phyloP scores from a whole-genome alignment of 2,888 invertebrate species.

The Sinotaia quadrata region DNA sequence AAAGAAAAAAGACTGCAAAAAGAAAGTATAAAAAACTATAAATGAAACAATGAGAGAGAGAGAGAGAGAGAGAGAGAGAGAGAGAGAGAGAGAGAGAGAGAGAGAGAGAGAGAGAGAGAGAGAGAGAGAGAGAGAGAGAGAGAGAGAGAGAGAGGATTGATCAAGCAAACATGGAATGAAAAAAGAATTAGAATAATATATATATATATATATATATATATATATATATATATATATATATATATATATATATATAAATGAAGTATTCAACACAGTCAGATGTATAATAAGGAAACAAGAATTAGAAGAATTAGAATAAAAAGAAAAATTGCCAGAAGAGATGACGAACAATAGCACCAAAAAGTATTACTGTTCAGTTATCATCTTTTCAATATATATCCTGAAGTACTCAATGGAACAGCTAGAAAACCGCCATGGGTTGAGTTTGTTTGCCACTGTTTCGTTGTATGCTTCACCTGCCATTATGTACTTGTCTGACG shows the following conservation, averaged over 20 bases:
- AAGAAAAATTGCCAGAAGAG: neutral
- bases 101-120: neutral
- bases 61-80: neutral
- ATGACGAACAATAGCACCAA: too few species aligned
- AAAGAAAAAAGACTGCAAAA: too few species aligned
- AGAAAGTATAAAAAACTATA: too few species aligned
- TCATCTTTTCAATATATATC: constrained; percentile 13
- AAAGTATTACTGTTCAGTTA: constrained; percentile 2
- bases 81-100: neutral
- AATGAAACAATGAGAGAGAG: neutral
- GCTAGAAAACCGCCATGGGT: constrained; percentile 57
- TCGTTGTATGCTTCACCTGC: constrained; percentile 31
- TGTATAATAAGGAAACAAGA: neutral
- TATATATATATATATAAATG: too few species aligned
- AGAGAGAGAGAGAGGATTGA: neutral
- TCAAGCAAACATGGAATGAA: neutral
- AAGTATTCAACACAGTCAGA: neutral
- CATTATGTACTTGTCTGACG: constrained; percentile 55
- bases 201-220: neutral
- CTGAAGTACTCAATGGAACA: constrained; percentile 41
- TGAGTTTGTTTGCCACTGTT: constrained; percentile 29
- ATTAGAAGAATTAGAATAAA: constrained; percentile 4
- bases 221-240: too few species aligned
- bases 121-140: neutral
- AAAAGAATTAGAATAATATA: neutral